phyloP scores from a whole-genome alignment of 2,113 vertebrate genomes.

The Apaloderma vittatum region DNA sequence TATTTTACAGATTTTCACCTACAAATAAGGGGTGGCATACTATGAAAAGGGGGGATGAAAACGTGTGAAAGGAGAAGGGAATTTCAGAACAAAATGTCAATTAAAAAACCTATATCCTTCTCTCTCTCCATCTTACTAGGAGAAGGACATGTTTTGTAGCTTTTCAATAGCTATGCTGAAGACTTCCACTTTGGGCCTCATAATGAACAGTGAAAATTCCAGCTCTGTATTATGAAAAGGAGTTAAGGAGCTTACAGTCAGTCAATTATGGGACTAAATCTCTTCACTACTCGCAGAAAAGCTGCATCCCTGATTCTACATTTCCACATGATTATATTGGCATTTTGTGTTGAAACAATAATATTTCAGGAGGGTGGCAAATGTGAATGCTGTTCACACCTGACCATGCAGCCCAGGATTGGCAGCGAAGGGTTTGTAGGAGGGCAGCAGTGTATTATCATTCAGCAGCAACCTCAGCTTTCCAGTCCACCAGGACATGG shows the following conservation, averaged over 20 bases:
- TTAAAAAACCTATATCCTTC: not conserved
- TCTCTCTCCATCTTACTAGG: not conserved
- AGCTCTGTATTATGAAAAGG: not conserved
- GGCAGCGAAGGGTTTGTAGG: not conserved
- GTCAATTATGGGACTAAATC: not conserved
- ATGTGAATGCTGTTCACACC: conserved; percentile 28
- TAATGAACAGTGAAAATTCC: not conserved
- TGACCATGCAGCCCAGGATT: not conserved
- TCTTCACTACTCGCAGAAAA: not conserved
- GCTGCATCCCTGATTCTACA: conserved; percentile 4
- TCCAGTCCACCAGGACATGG: not conserved
- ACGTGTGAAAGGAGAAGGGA: not conserved
- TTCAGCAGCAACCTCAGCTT: conserved; percentile 26
- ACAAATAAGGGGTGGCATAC: not conserved
- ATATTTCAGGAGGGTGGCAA: conserved; percentile 15
- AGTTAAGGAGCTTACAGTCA: not conserved
- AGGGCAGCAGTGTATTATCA: not conserved
- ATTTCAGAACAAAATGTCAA: not conserved
- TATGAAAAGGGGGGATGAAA: not conserved
- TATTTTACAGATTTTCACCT: not conserved
- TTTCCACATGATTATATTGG: conserved; percentile 18
- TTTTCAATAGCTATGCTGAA: not conserved
- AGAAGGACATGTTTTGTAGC: not conserved
- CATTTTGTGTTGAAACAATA: conserved; percentile 4
- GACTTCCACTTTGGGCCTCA: not conserved